Base-by-base conservation (phyloP, 2,113 vertebrate genomes). In the Aegotheles bennettii region DNA sequence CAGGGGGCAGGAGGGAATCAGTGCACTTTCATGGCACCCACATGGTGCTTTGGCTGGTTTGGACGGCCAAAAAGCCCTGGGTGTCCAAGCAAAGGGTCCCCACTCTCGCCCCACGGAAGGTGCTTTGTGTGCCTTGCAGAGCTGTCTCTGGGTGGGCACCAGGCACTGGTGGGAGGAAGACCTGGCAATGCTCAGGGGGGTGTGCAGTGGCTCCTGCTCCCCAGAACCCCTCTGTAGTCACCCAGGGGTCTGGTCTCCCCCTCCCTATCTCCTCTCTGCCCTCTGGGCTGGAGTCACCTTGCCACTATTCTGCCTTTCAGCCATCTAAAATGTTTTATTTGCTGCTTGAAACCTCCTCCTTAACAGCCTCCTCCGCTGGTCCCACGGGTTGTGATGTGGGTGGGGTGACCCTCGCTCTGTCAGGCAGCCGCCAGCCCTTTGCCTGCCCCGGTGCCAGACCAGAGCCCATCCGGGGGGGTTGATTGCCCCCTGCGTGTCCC, bases 131-230 rank as follows among this genome's bases (percentile, higher is more conserved):
- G 19, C 45, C 16, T 45, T 18, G 16, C 45, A 45, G 45, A 90
- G 64, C 40, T 60, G 11, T 40, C 16, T 40, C 28, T 60, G 4
- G 0, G 14, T 14, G 10, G 40, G 51, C 21, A 67, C 4, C 9
- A 45, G 14, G 35, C 14, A 16, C 23, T 14, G 6, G 25, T 0
- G 4, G 23, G 18, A 75, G 29, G 43, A 77, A 54, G 9, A 64
- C 21, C 35, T 59, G 57, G 53, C 0, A 2, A 28, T 48, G 14
- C 6, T 20, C 1, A 0, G 3, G 11, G 29, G 6, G 4, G 13
- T 11, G 43, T n/a, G n/a, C n/a, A n/a, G 35, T 33, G 31, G 16
- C 38, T 78, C 25, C 40, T 42, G 43, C 19, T 70, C n/a, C 51
- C n/a, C 68, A 19, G 36, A 35, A 5, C 2, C 7, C 17, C 18